Percentiles rank a stretch among this genome's conserved stretches.
phyloP scores from a whole-genome alignment of 2,797 vertebrate species.

The Pogonophryne albipinna region DNA sequence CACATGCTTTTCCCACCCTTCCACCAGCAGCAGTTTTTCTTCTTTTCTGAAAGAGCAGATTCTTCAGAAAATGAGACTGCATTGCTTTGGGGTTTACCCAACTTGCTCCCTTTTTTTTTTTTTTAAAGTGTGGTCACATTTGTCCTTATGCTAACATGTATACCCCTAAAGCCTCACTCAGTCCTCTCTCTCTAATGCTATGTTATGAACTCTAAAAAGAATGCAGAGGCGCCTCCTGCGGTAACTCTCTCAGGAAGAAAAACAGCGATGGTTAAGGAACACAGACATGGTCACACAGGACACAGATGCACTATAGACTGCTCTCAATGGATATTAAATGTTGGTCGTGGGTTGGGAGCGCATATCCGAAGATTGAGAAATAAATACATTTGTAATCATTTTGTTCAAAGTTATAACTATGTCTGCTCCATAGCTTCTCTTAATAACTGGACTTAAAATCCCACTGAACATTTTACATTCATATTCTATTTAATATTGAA shows the following conservation, averaged over 20 bases:
- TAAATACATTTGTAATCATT: neutral
- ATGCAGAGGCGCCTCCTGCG: constrained; percentile 51
- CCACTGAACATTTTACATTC: no score
- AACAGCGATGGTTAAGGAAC: constrained; percentile 40
- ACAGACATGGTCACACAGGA: constrained; percentile 30
- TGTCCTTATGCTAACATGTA: constrained; percentile 51
- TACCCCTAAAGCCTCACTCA: constrained; percentile 59
- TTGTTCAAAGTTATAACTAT: neutral
- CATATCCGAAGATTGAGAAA: neutral
- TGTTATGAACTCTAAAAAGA: constrained; percentile 58
- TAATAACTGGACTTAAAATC: no score
- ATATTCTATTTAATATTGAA: no score
- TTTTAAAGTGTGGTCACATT: constrained; percentile 44
- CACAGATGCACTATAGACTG: constrained; percentile 30
- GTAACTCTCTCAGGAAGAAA: constrained; percentile 58
- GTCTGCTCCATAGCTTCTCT: no score
- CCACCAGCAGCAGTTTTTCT: constrained; percentile 19
- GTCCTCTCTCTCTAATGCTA: constrained; percentile 56
- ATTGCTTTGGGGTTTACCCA: constrained; percentile 37
- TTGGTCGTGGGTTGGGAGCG: constrained; percentile 14
- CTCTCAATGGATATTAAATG: constrained; percentile 40
- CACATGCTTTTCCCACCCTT: constrained; percentile 63
- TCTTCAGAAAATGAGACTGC: constrained; percentile 14
- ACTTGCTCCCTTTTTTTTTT: constrained; percentile 18
- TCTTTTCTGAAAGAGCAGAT: constrained; percentile 21